These are phyloP conservation scores for Pristionchus pacificus DNA, from an alignment of 1,140 invertebrate species.

Conservation along the genomic window DNA sequence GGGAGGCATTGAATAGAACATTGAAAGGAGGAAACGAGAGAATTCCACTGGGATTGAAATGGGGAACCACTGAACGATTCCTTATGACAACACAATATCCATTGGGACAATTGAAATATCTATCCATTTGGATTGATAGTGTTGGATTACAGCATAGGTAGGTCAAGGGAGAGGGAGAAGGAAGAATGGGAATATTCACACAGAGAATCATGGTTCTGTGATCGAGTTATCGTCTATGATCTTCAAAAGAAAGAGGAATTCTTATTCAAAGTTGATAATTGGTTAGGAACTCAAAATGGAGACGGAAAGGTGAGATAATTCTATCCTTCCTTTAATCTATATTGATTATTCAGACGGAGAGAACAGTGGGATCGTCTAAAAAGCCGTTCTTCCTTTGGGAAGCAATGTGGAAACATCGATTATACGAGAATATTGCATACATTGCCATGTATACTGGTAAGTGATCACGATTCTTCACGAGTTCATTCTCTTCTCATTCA, in stretches of 20 bases:
- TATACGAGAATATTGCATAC: constrained; percentile 24
- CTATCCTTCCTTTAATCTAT: background rate
- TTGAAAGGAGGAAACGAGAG: constrained; percentile 53
- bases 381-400: background rate
- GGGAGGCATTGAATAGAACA: constrained; percentile 61
- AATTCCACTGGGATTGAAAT: constrained; percentile 54
- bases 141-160: constrained; percentile 59
- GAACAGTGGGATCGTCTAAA: background rate
- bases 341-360: background rate
- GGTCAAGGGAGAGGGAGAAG: background rate
- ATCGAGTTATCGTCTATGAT: constrained; percentile 62
- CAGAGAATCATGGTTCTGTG: constrained; percentile 63
- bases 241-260: constrained; percentile 63
- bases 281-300: constrained; percentile 65
- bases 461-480: background rate
- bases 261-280: constrained; percentile 62
- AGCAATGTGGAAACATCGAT: constrained; percentile 12
- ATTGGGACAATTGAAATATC: constrained; percentile 62
- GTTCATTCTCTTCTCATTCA: background rate
- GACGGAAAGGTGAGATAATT: constrained; percentile 59
- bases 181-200: constrained; percentile 25
- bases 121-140: constrained; percentile 65
- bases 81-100: constrained; percentile 61
- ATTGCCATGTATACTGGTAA: constrained; percentile 29
- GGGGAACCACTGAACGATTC: constrained; percentile 62